Percentiles rank a stretch among this genome's conserved stretches.
phyloP scores from a whole-genome alignment of 2,113 vertebrate species.

The Proteles cristata region DNA sequence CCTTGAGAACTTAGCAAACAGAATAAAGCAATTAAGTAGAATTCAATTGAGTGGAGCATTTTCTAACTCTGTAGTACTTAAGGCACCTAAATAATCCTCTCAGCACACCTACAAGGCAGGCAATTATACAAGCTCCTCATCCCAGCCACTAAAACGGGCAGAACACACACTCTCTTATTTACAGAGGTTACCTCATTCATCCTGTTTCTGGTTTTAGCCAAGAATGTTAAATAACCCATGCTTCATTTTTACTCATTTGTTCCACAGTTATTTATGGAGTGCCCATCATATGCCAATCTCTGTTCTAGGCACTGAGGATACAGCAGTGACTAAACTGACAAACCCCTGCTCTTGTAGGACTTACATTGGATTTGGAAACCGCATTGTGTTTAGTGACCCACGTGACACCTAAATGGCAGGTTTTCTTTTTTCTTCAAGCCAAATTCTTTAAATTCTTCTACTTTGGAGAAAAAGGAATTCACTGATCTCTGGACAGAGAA shows the following conservation, averaged over 20 bases:
- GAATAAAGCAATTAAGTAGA: conserved; percentile 5
- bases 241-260: background rate
- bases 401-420: background rate
- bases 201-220: background rate
- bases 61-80: background rate
- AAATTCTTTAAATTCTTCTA: background rate
- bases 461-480: background rate
- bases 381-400: background rate
- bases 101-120: background rate
- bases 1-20: background rate
- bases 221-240: background rate
- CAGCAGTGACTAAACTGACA: background rate
- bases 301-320: background rate
- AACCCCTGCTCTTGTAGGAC: background rate
- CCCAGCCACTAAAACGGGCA: background rate
- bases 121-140: background rate
- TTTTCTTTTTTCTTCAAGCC: background rate
- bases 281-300: background rate
- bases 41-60: background rate
- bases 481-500: background rate
- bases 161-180: background rate
- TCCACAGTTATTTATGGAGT: background rate
- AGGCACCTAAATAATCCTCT: background rate
- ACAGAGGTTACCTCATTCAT: background rate
- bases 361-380: background rate